A percentile compares a stretch with the other conserved stretches of the same genome.
phyloP scores from a whole-genome alignment of 2,888 invertebrate species.

The Cancer borealis region DNA sequence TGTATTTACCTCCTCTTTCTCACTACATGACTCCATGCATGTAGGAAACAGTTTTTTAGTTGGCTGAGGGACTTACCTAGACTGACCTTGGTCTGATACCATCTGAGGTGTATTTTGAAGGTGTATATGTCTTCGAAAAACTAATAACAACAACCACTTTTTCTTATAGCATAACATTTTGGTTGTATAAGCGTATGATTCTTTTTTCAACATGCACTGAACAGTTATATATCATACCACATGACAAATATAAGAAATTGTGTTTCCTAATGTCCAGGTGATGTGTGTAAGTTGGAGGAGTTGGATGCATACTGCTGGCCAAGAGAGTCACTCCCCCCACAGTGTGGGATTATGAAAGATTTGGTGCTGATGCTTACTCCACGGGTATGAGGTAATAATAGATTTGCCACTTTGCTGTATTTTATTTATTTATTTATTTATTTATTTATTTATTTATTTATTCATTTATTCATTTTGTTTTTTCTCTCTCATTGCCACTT shows the following conservation, averaged over 20 bases:
- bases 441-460: too few species aligned
- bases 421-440: too few species aligned
- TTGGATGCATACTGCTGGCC: neutral
- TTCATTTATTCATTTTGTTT: too few species aligned
- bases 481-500: too few species aligned
- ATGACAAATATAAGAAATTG: neutral
- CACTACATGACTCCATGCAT: too few species aligned
- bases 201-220: neutral
- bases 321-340: neutral
- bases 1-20: too few species aligned
- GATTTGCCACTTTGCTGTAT: neutral
- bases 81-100: neutral
- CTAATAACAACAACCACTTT: neutral
- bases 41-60: too few species aligned
- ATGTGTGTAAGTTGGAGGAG: conserved; percentile 32
- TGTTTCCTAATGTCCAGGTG: conserved; percentile 37
- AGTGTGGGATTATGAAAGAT: conserved; percentile 23
- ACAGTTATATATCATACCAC: neutral
- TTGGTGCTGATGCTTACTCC: conserved; percentile 54
- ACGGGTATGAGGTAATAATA: neutral
- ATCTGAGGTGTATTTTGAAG: neutral
- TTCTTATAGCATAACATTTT: neutral
- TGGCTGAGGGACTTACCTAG: too few species aligned
- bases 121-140: neutral
- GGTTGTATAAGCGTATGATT: neutral